phyloP scores from a whole-genome alignment of 2,888 invertebrate species.

The Eumerus sabulonum region DNA sequence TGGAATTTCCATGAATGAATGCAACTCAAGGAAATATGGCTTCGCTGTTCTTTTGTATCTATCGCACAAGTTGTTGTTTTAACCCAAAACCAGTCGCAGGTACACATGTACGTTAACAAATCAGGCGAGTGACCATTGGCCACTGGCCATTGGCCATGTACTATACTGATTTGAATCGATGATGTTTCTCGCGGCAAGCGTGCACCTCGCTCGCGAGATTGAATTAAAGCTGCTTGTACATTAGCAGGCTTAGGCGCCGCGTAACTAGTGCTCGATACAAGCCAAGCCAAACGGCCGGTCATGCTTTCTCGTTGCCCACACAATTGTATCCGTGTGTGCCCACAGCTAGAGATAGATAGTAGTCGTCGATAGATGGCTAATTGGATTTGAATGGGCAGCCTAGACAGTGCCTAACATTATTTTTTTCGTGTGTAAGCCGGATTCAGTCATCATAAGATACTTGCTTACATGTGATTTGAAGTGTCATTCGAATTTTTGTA shows the following conservation, averaged over 20 bases:
- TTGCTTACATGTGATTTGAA: conserved; percentile 47
- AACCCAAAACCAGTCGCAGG: conserved; percentile 46
- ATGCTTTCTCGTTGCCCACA: too few relatives aligned
- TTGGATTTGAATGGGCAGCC: conserved; percentile 57
- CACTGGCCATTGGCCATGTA: too few relatives aligned
- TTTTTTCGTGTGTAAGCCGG: conserved; percentile 37
- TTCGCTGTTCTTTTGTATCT: conserved; percentile 17
- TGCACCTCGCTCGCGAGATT: conserved; percentile 31
- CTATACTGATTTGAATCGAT: conserved; percentile 14
- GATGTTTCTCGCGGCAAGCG: conserved; percentile 31
- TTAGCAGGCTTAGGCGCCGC: conserved; percentile 39
- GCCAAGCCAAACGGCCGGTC: not conserved
- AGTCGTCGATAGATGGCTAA: conserved; percentile 24
- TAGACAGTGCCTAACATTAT: not conserved
- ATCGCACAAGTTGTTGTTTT: conserved; percentile 8
- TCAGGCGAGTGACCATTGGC: too few relatives aligned
- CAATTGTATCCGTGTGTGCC: not conserved
- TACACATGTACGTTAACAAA: too few relatives aligned
- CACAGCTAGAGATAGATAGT: too few relatives aligned
- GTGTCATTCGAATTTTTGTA: conserved; percentile 40
- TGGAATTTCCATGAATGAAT: conserved; percentile 55
- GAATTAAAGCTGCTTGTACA: conserved; percentile 36
- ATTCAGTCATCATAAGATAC: conserved; percentile 50
- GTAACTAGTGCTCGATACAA: conserved; percentile 17
- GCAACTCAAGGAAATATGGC: conserved; percentile 63